phyloP scores from a whole-genome alignment of 2,888 invertebrate genomes.

The Pandemis cinnamomeana region DNA sequence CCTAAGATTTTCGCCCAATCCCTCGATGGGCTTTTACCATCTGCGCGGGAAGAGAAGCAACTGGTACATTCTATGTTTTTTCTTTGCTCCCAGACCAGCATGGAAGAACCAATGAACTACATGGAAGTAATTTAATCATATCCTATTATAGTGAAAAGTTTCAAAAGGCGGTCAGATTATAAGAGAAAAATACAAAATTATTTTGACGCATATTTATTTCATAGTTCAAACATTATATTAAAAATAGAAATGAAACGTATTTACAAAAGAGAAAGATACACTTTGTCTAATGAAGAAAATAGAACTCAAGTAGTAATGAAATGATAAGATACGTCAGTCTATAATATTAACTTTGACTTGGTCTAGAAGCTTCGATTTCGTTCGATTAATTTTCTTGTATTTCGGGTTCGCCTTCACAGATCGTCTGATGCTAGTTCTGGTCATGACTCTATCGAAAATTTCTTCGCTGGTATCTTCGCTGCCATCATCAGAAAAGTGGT shows the following conservation, averaged over 20 bases:
- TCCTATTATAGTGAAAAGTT: no score
- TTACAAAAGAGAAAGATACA: constrained; percentile 7
- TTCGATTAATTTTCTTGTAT: constrained; percentile 79
- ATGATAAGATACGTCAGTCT: constrained; percentile 52
- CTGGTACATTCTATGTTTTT: no score
- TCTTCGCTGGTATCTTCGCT: constrained; percentile 82
- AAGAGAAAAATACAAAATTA: not conserved
- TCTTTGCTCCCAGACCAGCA: no score
- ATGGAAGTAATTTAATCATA: no score
- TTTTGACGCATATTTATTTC: not conserved
- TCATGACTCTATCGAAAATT: constrained; percentile 78
- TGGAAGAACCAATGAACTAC: no score
- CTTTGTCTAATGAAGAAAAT: constrained; percentile 5
- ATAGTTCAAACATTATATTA: not conserved
- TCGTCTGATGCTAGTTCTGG: constrained; percentile 74
- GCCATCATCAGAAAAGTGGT: constrained; percentile 80
- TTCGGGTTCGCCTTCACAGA: constrained; percentile 82
- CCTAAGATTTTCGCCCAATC: no score
- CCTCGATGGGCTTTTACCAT: no score
- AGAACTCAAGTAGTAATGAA: not conserved
- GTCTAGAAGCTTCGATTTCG: constrained; percentile 76
- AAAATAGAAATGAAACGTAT: not conserved
- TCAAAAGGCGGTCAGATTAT: not conserved
- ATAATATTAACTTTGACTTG: constrained; percentile 78
- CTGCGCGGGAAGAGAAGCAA: no score